Conservation (phyloP, 2,113 vertebrate genomes). For the Fukomys damarensis region DNA sequence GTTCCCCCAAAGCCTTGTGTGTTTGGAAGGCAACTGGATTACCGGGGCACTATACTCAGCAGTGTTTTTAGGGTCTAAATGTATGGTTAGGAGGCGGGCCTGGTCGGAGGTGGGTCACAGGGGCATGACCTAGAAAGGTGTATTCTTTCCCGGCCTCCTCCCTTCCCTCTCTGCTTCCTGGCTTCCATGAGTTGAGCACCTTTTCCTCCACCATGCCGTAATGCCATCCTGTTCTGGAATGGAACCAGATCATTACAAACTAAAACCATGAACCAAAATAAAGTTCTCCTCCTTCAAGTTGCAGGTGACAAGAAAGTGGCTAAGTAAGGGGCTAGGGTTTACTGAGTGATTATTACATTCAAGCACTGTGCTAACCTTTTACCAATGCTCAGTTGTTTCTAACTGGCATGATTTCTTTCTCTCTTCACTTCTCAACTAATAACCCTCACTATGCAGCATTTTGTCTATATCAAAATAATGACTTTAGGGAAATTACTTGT, state of each 20-base stretch:
- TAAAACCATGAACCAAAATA: not conserved
- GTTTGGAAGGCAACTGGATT: not conserved
- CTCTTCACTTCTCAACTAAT: not conserved
- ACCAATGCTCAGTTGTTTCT: not conserved
- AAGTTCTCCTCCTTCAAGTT: not conserved
- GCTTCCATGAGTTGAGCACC: not conserved
- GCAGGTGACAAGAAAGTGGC: not conserved
- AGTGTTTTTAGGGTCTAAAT: not conserved
- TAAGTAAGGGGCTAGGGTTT: not conserved
- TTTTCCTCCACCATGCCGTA: not conserved
- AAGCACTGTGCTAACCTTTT: not conserved
- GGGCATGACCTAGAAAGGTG: not conserved
- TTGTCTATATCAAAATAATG: conserved; percentile 1
- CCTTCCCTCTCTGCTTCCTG: not conserved
- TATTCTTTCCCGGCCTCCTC: not conserved
- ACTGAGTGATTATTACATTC: not conserved
- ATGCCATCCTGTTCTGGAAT: not conserved
- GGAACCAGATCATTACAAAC: not conserved
- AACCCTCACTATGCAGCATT: not conserved
- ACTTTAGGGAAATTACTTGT: not conserved
- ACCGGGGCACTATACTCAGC: not conserved
- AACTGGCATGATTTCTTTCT: not conserved
- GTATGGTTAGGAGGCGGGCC: not conserved
- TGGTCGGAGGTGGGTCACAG: not conserved
- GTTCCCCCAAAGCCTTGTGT: not conserved